Conservation (phyloP, 1,140 invertebrate species). For the Chelonus insularis region DNA sequence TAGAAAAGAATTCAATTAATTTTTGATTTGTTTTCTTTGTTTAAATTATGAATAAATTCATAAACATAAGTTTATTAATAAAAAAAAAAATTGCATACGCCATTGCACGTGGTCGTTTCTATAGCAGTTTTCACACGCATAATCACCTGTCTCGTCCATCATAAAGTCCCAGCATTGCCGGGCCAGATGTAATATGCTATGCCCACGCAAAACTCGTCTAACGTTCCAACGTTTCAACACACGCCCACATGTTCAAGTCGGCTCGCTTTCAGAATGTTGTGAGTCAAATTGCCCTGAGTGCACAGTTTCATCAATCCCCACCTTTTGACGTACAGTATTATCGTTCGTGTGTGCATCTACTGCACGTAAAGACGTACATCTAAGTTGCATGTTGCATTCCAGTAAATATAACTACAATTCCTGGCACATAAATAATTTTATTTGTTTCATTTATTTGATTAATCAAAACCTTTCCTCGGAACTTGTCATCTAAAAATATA, state of each 20-base stretch:
- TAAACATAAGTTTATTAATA: constrained; percentile 3
- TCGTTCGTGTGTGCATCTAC: background rate
- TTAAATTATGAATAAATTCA: constrained; percentile 1
- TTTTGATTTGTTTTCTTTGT: background rate
- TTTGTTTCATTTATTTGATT: no score
- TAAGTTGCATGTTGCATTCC: no score
- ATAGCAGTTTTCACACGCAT: constrained; percentile 56
- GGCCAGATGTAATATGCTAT: constrained; percentile 53
- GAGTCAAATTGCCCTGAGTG: constrained; percentile 55
- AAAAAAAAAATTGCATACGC: constrained; percentile 11
- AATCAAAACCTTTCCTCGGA: no score
- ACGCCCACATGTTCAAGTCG: constrained; percentile 52
- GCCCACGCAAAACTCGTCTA: constrained; percentile 55
- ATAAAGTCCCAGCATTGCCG: constrained; percentile 38
- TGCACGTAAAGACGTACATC: no score
- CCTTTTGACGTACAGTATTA: background rate
- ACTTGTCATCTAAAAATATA: no score
- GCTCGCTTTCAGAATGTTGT: constrained; percentile 57
- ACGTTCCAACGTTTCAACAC: constrained; percentile 57
- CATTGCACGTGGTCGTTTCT: constrained; percentile 17
- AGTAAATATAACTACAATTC: no score
- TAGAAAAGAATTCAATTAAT: no score
- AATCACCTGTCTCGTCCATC: constrained; percentile 60
- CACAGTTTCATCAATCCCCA: constrained; percentile 49
- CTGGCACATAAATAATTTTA: no score